These are phyloP conservation scores for Irena cyanogastra DNA, from an alignment of 2,113 vertebrate genomes.

Conservation along the genomic window DNA sequence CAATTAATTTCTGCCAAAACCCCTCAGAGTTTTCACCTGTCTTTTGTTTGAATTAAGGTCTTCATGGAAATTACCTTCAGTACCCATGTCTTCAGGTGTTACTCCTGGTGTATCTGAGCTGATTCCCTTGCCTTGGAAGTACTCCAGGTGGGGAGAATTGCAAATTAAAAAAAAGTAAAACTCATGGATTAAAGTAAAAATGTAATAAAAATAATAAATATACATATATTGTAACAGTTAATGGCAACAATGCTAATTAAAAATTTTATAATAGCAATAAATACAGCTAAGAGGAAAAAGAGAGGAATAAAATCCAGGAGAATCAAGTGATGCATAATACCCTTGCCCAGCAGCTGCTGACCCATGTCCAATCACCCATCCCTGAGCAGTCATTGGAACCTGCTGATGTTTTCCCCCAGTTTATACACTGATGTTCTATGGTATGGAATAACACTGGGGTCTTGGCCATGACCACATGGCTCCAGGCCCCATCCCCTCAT, in stretches of 20 bases:
- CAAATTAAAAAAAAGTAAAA: background rate
- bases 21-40: background rate
- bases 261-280: background rate
- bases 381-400: background rate
- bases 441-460: background rate
- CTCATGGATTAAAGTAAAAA: background rate
- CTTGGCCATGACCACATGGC: background rate
- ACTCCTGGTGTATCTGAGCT: background rate
- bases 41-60: background rate
- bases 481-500: rapidly evolving
- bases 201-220: background rate
- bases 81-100: background rate
- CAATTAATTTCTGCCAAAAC: background rate
- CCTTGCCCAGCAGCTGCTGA: background rate
- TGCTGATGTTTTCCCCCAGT: background rate
- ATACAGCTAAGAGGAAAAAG: background rate
- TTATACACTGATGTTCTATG: background rate
- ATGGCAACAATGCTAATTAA: background rate
- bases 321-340: background rate
- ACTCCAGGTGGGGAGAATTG: background rate
- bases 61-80: background rate
- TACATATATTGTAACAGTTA: background rate
- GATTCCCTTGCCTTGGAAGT: background rate
- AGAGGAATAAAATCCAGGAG: background rate
- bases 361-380: rapidly evolving